phyloP scores from a whole-genome alignment of 2,888 invertebrate species.

The Agrenia bidenticulata region DNA sequence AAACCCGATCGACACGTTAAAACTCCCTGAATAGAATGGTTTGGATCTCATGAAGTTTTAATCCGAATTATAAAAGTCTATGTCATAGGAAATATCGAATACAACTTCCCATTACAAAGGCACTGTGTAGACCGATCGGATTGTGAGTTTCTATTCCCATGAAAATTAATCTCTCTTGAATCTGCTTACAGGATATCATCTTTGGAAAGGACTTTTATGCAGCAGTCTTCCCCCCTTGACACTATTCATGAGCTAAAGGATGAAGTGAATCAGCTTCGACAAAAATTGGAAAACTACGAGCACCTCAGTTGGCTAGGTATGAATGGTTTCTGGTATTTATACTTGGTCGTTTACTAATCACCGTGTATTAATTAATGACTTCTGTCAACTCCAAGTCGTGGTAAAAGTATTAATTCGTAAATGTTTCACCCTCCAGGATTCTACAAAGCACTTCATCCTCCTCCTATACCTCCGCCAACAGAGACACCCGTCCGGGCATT shows the following conservation, averaged over 20 bases:
- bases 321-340: constrained; percentile 42
- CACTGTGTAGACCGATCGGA: no score
- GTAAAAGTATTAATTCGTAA: background rate
- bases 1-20: no score
- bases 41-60: no score
- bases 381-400: no score
- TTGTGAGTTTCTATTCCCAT: no score
- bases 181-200: constrained; percentile 58
- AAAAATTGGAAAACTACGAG: constrained; percentile 65
- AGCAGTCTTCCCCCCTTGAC: constrained; percentile 59
- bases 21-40: no score
- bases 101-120: no score
- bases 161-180: background rate
- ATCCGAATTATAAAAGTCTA: no score
- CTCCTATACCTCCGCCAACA: constrained; percentile 55
- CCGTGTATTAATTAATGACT: no score
- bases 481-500: constrained; percentile 19
- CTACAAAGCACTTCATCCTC: constrained; percentile 65
- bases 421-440: constrained; percentile 58
- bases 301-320: constrained; percentile 66
- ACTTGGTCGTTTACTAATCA: background rate
- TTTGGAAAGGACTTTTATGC: constrained; percentile 62
- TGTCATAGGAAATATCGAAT: no score
- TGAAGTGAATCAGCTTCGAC: constrained; percentile 64
- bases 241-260: constrained; percentile 62